Evolutionary conservation across 2,797 vertebrate species (phyloP), one percentile per base, ranked within the genome.

Genomic region (Heterohyrax brucei): DNA sequence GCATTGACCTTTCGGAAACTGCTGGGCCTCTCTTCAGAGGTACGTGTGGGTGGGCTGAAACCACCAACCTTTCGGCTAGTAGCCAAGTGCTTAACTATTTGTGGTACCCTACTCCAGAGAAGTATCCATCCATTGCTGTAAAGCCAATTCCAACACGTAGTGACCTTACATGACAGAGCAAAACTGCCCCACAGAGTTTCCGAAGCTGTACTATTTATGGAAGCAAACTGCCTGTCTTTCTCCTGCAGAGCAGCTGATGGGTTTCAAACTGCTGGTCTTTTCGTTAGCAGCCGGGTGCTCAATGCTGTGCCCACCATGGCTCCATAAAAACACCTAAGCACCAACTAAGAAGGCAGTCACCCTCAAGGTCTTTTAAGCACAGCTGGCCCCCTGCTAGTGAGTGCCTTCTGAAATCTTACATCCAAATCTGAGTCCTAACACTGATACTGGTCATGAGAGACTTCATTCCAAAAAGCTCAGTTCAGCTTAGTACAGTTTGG

Each of bases 401-500:
- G 12, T 4, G 10, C 3, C n/a, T 95, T 61, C 72, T 79, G 84
- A 61, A 85, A 53, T 44, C 30, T 16, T 82, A 75, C 3, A 12
- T 14, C 68, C 56, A 26, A 5, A 28, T 50, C 68, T 86, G n/a
- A 81, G 80, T n/a, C 56, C 7, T 48, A n/a, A 66, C 94, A 64
- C 70, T 30, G 70, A 18, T 19, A 24, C 1, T 33, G 33, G 33
- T 3, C 39, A 72, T 10, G 30, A 59, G 73, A 91, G 19, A 72
- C 19, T 72, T 86, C 80, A 9, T 72, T 89, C 75, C 72, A 68
- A 89, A 77, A 78, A 93, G 77, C 82, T 75, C 88, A 93, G 33
- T 76, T 13, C 44, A 39, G 48, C 0, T 39, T 5, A 68, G 80
- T 44, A 81, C 91, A 24, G 81, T 13, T 10, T 44, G 56, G 53